A percentile compares a stretch with the other conserved stretches of the same genome.
phyloP scores from a whole-genome alignment of 2,797 vertebrate genomes.

The Sitta carolinensis region DNA sequence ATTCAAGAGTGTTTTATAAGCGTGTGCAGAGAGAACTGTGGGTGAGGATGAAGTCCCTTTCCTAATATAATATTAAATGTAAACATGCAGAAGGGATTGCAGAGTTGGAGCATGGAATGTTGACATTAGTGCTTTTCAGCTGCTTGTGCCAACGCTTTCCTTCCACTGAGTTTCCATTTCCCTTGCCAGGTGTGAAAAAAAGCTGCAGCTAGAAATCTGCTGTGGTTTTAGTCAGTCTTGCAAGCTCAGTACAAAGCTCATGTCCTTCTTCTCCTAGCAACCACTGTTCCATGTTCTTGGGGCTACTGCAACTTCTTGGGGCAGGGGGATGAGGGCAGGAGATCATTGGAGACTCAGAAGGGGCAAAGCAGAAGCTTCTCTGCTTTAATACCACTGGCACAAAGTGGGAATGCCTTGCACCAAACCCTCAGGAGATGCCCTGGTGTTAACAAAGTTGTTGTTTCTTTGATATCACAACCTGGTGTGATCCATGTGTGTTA shows the following conservation, averaged over 20 bases:
- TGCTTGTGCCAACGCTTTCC: background rate
- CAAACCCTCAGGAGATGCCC: background rate
- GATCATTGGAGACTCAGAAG: background rate
- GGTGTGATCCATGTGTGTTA: rapidly evolving
- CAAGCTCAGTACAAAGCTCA: background rate
- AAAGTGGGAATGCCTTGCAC: background rate
- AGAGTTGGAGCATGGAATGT: background rate
- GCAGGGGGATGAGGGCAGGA: background rate
- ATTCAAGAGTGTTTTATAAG: background rate
- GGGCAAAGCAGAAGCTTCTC: background rate
- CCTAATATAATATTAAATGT: background rate
- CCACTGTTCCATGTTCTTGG: background rate
- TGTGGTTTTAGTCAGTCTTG: background rate
- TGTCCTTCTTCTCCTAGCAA: background rate
- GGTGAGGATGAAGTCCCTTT: background rate
- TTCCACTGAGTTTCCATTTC: background rate
- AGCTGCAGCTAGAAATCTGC: background rate
- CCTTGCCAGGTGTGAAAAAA: background rate
- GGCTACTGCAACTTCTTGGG: rapidly evolving
- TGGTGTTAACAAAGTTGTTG: background rate
- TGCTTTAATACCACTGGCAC: background rate
- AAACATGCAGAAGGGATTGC: background rate
- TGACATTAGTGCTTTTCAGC: background rate
- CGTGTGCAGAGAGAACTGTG: background rate
- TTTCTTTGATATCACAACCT: background rate